Percentiles rank a stretch among this genome's conserved stretches.
These are phyloP conservation scores for Rhizomys pruinosus DNA, from an alignment of 2,113 vertebrate species.

Conservation along the genomic window DNA sequence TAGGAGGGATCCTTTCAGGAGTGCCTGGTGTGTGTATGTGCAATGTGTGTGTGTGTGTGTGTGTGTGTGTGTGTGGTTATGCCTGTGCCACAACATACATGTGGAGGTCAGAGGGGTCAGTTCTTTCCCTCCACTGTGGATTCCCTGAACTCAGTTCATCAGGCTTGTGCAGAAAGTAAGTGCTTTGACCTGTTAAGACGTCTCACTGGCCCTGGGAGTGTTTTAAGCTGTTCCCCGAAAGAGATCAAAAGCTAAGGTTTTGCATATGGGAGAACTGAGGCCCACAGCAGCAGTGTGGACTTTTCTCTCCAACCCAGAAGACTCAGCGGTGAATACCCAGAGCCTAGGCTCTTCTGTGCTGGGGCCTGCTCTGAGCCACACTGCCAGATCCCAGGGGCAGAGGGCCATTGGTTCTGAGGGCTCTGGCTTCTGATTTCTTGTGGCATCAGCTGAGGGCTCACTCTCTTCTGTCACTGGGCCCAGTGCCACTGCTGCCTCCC, in stretches of 20 bases:
- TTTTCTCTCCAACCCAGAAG: background rate
- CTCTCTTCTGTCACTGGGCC: background rate
- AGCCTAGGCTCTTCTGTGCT: background rate
- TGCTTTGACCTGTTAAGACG: background rate
- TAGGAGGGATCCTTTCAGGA: background rate
- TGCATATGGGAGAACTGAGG: background rate
- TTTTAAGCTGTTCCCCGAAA: background rate
- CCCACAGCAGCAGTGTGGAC: too few species aligned
- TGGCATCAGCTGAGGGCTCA: too few species aligned
- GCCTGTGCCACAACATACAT: background rate
- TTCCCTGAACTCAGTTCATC: background rate
- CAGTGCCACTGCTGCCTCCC: background rate
- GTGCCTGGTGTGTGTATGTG: background rate
- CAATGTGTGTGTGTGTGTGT: background rate
- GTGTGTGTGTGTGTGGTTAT: too few species aligned
- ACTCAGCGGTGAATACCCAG: background rate
- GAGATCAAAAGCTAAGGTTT: background rate
- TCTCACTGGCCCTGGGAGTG: background rate
- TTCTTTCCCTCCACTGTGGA: background rate
- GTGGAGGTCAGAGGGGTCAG: background rate
- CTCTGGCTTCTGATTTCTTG: background rate
- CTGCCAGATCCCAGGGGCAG: background rate
- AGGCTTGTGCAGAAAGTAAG: background rate
- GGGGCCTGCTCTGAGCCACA: background rate
- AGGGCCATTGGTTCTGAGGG: background rate